Evolutionary conservation across 2,888 invertebrate species (phyloP).

Genomic region (Drosophila histrio): DNA sequence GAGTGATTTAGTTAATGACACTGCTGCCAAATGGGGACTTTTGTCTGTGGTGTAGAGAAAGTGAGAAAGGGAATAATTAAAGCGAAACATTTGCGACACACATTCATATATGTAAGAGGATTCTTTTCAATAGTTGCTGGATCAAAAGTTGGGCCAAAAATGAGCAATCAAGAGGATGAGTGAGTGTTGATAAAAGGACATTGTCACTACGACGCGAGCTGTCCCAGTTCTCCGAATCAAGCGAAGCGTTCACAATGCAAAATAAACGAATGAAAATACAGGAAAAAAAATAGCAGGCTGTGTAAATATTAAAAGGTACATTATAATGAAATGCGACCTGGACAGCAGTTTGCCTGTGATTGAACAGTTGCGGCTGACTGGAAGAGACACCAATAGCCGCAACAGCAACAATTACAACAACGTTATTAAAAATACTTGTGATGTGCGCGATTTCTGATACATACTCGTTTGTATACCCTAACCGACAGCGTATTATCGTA

Average conservation of each 20-base stretch:
- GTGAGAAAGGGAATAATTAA: conserved; percentile 2
- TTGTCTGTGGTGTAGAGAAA: not conserved
- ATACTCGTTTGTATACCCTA: not conserved
- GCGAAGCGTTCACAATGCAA: conserved; percentile 62
- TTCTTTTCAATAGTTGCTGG: conserved; percentile 40
- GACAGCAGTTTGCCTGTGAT: not conserved
- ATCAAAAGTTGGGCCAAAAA: conserved; percentile 46
- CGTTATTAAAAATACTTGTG: conserved; percentile 10
- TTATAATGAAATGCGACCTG: conserved; percentile 27
- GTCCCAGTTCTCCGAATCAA: conserved; percentile 41
- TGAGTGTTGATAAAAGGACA: not conserved
- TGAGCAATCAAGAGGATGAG: not conserved
- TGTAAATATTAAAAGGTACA: conserved; percentile 61
- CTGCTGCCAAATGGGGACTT: too few species aligned
- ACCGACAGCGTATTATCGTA: too few species aligned
- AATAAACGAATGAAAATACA: conserved; percentile 40
- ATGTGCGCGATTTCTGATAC: not conserved
- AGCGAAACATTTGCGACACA: conserved; percentile 42
- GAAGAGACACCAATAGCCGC: conserved; percentile 19
- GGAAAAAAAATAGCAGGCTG: conserved; percentile 26
- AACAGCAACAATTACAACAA: conserved; percentile 47
- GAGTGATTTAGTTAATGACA: conserved; percentile 62
- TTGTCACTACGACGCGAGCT: too few species aligned
- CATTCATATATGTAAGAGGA: conserved; percentile 51
- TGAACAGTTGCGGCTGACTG: conserved; percentile 3